phyloP scores from a whole-genome alignment of 2,113 vertebrate genomes.

The Meleagris gallopavo region DNA sequence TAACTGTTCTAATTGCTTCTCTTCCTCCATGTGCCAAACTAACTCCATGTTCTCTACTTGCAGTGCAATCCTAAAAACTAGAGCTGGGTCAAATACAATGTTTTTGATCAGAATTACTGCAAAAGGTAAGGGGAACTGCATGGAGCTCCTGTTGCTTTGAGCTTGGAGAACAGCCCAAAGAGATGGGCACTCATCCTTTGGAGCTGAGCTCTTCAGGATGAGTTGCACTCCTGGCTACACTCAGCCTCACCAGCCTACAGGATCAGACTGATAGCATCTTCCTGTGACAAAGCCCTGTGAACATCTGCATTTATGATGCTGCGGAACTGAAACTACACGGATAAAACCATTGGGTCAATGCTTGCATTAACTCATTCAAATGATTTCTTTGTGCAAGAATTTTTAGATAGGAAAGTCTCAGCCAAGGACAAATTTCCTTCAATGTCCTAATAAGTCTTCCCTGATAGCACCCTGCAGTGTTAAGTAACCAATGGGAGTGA shows the following conservation, averaged over 20 bases:
- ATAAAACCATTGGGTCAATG: rapidly evolving
- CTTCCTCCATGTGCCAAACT: not conserved
- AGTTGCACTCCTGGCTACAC: rapidly evolving
- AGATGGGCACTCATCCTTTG: not conserved
- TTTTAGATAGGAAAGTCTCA: not conserved
- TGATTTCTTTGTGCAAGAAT: rapidly evolving
- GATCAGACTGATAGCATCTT: not conserved
- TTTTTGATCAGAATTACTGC: not conserved
- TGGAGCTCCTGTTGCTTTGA: not conserved
- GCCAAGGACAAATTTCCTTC: not conserved
- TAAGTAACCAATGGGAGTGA: not conserved
- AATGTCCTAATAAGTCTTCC: not conserved
- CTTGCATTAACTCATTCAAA: not conserved
- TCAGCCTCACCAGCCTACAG: not conserved
- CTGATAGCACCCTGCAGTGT: not conserved
- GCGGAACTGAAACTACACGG: not conserved
- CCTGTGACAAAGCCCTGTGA: not conserved
- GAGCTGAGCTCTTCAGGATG: not conserved
- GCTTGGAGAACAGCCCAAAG: not conserved
- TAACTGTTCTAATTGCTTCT: not conserved
- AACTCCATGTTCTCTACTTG: not conserved
- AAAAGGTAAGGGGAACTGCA: not conserved
- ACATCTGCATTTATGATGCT: not conserved
- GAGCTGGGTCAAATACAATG: not conserved
- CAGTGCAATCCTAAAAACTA: not conserved